Evolutionary conservation across 1,140 invertebrate species (phyloP), one percentile per base, ranked within the genome.

Genomic region (Nomia melanderi): DNA sequence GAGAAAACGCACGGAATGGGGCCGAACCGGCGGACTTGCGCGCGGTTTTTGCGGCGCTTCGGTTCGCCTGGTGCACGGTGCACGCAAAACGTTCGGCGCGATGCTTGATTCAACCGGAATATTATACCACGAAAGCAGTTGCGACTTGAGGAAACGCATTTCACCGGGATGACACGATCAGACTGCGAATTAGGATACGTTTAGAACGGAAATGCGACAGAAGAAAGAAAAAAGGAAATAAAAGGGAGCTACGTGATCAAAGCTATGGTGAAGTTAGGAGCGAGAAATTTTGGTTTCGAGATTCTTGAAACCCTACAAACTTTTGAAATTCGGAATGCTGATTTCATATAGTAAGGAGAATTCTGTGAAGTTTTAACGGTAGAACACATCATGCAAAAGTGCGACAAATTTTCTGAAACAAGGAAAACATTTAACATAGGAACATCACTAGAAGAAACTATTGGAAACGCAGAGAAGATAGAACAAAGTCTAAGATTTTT

Each of bases 71-170:
- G 5, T 8, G 66, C 31, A 20, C 47, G 47, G 1, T 47, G 33
- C 70, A 56, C 70, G 27, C 54, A 31, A 54, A 25, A 25, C 54
- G 69, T 12, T 0, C 14, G 36, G 29, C 1, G 8, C 69, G 56
- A 71, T 59, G 69, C 27, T 31, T 44, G 14, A 60, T 44, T 23
- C 69, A 44, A 41, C 36, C 23, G 23, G 39, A 39, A 31, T 79
- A 71, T 71, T 71, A 65, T 50, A 25, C 56, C 29, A 17, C 39
- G 31, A 50, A 59, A 60, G 27, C 8, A 71, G 33, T 25, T 27
- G 33, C 14, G n/a, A 78, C 50, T 65, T 31, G 60, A n/a, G 60
- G 20, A 41, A 72, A 62, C 50, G 64, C 27, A 72, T 79, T 77
- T 78, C 59, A 71, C n/a, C 57, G 50, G 70, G 66, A 54, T 50